Percentiles rank a stretch among this genome's conserved stretches.
Evolutionary conservation across 92 coral and sea anemone species (phyloP).

Genomic region (Parazoanthus swiftii): DNA sequence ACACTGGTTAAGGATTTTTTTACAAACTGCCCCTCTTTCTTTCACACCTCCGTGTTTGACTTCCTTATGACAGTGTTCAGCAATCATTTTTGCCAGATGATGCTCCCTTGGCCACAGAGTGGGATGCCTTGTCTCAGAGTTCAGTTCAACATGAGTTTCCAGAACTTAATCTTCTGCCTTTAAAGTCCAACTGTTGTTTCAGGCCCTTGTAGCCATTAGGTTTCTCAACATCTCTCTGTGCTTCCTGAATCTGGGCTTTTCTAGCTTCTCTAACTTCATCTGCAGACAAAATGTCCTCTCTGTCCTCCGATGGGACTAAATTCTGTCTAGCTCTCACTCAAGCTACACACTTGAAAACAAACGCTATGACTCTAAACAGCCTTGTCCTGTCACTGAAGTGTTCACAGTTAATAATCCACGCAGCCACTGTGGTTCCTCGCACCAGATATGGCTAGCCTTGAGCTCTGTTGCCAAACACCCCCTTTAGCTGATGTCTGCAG

Average conservation of each 20-base stretch:
- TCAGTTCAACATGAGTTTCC: neutral
- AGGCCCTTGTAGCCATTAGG: slow-evolving; percentile 43
- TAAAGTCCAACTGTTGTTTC: slow-evolving; percentile 52
- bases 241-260: slow-evolving; percentile 50
- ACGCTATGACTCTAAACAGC: slow-evolving; percentile 54
- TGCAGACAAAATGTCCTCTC: slow-evolving; percentile 11
- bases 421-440: slow-evolving; percentile 45
- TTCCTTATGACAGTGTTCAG: too few relatives aligned
- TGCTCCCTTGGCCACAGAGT: too few relatives aligned
- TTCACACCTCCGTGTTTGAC: too few relatives aligned
- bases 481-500: slow-evolving; percentile 42
- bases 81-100: too few relatives aligned
- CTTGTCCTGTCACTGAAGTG: slow-evolving; percentile 32
- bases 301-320: neutral
- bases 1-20: too few relatives aligned
- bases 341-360: slow-evolving; percentile 48
- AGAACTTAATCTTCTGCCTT: slow-evolving; percentile 46
- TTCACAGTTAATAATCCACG: slow-evolving; percentile 41
- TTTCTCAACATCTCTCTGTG: slow-evolving; percentile 45
- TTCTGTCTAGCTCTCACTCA: slow-evolving; percentile 28
- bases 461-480: slow-evolving; percentile 33
- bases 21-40: too few relatives aligned
- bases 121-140: too few relatives aligned
- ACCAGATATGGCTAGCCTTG: slow-evolving; percentile 11
- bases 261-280: slow-evolving; percentile 54